These are phyloP conservation scores for Odontocerum albicorne DNA, from an alignment of 2,888 invertebrate species.

Conservation along the genomic window DNA sequence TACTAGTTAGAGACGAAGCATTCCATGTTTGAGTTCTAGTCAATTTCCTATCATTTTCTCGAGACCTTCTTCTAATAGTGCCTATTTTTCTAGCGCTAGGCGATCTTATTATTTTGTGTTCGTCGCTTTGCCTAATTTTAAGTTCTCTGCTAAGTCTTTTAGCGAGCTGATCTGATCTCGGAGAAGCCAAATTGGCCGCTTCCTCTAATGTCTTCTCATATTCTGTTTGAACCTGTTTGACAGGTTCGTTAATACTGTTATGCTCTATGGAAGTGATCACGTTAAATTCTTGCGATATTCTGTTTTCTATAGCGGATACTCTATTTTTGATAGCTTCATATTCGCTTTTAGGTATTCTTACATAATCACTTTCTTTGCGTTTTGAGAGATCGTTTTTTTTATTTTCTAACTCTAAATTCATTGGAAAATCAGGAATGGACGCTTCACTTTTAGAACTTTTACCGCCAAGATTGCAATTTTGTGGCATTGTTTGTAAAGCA, in stretches of 20 bases:
- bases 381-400: constrained; percentile 13
- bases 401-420: constrained; percentile 8
- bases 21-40: constrained; percentile 69
- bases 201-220: constrained; percentile 75
- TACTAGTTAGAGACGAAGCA: constrained; percentile 47
- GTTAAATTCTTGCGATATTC: constrained; percentile 69
- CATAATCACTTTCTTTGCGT: constrained; percentile 61
- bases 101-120: constrained; percentile 72
- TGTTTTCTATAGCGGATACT: constrained; percentile 71
- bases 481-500: constrained; percentile 5
- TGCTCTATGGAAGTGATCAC: constrained; percentile 47
- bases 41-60: constrained; percentile 61
- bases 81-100: constrained; percentile 84
- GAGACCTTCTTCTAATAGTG: constrained; percentile 69
- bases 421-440: not conserved
- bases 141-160: constrained; percentile 70
- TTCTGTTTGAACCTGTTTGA: constrained; percentile 68
- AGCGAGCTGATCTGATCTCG: constrained; percentile 70
- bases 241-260: constrained; percentile 47
- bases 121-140: constrained; percentile 70
- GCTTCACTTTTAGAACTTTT: not conserved
- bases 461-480: not conserved
- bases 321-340: constrained; percentile 77
- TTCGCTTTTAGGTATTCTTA: constrained; percentile 72
- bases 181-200: constrained; percentile 63